Percentiles rank a stretch among this genome's conserved stretches.
These are phyloP conservation scores for Saccopteryx leptura DNA, from an alignment of 2,113 vertebrate genomes.

Conservation along the genomic window DNA sequence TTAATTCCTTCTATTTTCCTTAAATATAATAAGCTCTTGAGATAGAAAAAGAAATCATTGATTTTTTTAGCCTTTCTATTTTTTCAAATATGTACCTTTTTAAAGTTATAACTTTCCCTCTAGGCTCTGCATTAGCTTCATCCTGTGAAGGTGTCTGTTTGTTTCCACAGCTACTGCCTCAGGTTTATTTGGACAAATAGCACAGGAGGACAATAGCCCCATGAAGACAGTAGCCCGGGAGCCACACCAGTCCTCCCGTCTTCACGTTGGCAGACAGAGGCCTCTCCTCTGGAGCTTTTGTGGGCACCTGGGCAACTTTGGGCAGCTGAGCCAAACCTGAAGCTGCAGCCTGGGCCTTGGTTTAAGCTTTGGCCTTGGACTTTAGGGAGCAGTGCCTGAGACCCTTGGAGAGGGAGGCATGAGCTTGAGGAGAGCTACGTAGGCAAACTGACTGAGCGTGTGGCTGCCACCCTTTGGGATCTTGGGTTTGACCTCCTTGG, in stretches of 20 bases:
- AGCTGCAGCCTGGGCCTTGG: background rate
- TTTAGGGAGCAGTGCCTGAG: background rate
- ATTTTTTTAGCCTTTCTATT: no score
- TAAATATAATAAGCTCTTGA: background rate
- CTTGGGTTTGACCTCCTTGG: background rate
- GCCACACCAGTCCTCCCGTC: background rate
- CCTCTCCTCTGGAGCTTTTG: background rate
- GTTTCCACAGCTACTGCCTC: no score
- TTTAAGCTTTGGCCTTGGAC: background rate
- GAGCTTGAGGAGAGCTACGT: no score
- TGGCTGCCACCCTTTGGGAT: background rate
- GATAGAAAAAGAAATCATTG: no score
- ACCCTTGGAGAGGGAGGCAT: background rate
- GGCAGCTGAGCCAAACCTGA: background rate
- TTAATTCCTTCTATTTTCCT: background rate
- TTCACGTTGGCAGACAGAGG: background rate
- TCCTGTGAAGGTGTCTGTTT: no score
- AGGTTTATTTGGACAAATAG: no score
- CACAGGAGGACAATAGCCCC: no score
- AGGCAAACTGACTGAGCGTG: background rate
- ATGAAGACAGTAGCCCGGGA: no score
- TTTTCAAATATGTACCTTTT: no score
- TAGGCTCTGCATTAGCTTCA: no score
- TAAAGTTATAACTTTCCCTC: no score
- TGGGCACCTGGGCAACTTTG: background rate